Evolutionary conservation across 2,797 vertebrate genomes (phyloP), one percentile per base, ranked within the genome.

Genomic region (Apogon talboti): DNA sequence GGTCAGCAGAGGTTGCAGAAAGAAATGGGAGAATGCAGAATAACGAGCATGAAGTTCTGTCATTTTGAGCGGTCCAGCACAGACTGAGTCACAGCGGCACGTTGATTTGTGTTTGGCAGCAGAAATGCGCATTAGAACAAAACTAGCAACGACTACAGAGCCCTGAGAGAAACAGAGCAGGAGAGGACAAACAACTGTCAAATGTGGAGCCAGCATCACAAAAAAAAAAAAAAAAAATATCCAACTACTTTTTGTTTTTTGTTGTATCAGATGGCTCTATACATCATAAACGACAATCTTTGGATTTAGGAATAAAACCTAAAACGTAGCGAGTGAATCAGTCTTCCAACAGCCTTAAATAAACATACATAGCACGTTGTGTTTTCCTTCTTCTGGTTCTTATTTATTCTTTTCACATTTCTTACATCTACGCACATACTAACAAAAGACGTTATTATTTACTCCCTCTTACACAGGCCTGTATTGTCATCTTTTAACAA

Each of bases 71-170:
- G 43, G 47, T 60, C 42, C 40, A 5, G 15, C 35, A 30, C 42
- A 47, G 40, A 47, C 43, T 53, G 42, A 63, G 18, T 50, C 43
- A 48, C 43, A 10, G 38, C n/a, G 16, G 14, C 11, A 4, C 9
- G 37, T 12, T 47, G 19, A 60, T 15, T 49, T 55, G 14, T 52
- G 66, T 46, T 52, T 53, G 48, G 49, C 66, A 47, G 49, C 38
- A 55, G 33, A 51, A 44, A 18, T 28, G 38, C n/a, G 63, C 45
- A 14, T 47, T 52, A 35, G n/a, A 46, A 42, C 38, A 64, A 57
- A 33, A 42, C 10, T 11, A 72, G 28, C 13, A 12, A 66, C 37
- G 45, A 50, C 40, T 35, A 37, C 33, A 24, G 15, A 62, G 30
- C 18, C 24, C 18, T 7, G 1, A 40, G 60, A 57, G 30, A 51